Evolutionary conservation across 1,140 invertebrate species (phyloP), one percentile per base, ranked within the genome.

Genomic region (Tetranychus cinnabarinus): DNA sequence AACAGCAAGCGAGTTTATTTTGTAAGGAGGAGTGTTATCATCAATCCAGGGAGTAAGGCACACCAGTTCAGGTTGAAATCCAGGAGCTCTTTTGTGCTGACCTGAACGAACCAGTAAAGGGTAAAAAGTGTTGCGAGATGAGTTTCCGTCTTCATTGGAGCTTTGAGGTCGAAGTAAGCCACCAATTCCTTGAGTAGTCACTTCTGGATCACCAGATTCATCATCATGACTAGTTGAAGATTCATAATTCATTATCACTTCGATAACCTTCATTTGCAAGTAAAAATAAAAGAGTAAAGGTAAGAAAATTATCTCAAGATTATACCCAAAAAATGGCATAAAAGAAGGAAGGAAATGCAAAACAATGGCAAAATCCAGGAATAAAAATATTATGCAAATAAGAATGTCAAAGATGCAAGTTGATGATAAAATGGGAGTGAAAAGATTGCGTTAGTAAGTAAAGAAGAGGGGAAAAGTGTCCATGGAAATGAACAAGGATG

Each of bases 21-120:
- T 81, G 66, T 85, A 83, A 39, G 86, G 81, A 56, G 82, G 77
- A 70, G 84, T 83, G 61, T 81, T 82, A 23, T 60, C 37, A 68
- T 85, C 84, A 59, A 80, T 76, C 73, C 84, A 85, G 34, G 82
- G 82, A 56, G 88, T 86, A 64, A 97, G 74, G 75, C 91, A 96
- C 65, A 96, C 86, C 56, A 99, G 75, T 67, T 92, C 86, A 7
- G 90, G 85, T 76, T 97, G 91, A 78, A 93, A 97, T 63, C 90
- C 90, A 31, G 88, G 76, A 36, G 84, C 78, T 71, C 88, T 84
- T 67, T 85, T 85, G 67, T 85, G 79, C 55, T 78, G 72, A 42
- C 87, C 88, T 45, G 77, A 72, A 69, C 82, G 81, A 33, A 89
- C 85, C 73, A 81, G 61, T 65, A 66, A 67, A 68, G 63, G 71